Conservation (phyloP, 2,888 invertebrate species). For the Platypus cylindrus region DNA sequence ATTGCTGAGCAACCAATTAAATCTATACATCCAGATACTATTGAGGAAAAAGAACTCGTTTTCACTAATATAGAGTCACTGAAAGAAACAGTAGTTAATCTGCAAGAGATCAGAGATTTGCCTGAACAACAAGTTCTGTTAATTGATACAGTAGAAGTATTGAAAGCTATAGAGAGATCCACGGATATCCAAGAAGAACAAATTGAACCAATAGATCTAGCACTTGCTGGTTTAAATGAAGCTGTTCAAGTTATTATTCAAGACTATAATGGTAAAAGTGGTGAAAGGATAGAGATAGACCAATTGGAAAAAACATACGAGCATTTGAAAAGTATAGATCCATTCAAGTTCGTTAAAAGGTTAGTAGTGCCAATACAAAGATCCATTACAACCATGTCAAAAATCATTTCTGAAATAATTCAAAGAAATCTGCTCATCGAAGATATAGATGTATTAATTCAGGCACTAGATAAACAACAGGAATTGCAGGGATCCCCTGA, state of each 20-base stretch:
- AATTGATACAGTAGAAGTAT: constrained; percentile 10
- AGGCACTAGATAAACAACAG: no score
- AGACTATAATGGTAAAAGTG: constrained; percentile 3
- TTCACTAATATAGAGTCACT: constrained; percentile 11
- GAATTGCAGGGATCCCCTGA: no score
- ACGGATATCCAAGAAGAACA: constrained; percentile 9
- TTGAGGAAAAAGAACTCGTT: constrained; percentile 10
- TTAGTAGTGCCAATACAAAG: constrained; percentile 13
- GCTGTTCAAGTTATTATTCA: constrained; percentile 9
- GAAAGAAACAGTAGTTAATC: constrained; percentile 7
- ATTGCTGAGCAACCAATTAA: constrained; percentile 1
- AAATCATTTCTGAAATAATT: constrained; percentile 11
- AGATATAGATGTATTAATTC: no score
- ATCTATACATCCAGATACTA: constrained; percentile 4
- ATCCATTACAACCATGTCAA: constrained; percentile 10
- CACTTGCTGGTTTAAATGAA: constrained; percentile 9
- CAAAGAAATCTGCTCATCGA: no score
- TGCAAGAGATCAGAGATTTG: constrained; percentile 8
- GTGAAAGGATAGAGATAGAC: constrained; percentile 2
- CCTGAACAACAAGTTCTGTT: constrained; percentile 12
- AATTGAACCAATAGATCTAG: constrained; percentile 8
- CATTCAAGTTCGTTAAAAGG: constrained; percentile 6
- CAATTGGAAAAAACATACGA: constrained; percentile 4
- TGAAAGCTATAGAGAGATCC: constrained; percentile 8
- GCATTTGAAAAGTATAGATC: constrained; percentile 2